Evolutionary conservation across 2,113 vertebrate genomes (phyloP).

Genomic region (Engystomops pustulosus): DNA sequence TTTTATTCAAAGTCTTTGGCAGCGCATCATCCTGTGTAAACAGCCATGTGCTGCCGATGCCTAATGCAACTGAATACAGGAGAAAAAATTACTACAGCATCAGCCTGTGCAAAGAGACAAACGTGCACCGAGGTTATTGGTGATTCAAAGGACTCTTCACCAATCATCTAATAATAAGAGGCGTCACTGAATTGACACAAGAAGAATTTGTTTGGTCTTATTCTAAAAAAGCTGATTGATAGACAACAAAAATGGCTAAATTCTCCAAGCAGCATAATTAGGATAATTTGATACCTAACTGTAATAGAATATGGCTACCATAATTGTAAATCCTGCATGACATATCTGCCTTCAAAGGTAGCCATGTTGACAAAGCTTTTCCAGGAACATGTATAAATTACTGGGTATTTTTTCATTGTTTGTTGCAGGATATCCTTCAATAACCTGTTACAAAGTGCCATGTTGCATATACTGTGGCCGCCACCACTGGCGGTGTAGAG

Average conservation of each 20-base stretch:
- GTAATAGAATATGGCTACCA: background rate
- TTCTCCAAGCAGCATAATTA: background rate
- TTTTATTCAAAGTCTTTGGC: no score
- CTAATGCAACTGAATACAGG: no score
- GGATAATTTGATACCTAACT: background rate
- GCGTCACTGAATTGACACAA: no score
- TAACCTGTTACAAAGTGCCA: background rate
- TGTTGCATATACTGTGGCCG: background rate
- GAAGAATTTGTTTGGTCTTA: background rate
- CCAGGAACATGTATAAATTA: background rate
- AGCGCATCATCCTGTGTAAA: no score
- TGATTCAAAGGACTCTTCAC: no score
- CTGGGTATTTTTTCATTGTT: background rate
- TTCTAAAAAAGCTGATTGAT: background rate
- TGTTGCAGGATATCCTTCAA: background rate
- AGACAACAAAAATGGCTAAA: background rate
- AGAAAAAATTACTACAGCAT: no score
- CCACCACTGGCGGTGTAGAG: background rate
- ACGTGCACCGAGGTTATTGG: no score
- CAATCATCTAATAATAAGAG: no score
- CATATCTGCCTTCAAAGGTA: no score
- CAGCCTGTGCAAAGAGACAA: no score
- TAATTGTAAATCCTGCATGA: no score
- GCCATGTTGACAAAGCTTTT: background rate
- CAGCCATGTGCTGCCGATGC: no score